These are phyloP conservation scores for Spermophilus dauricus DNA, from an alignment of 2,113 vertebrate genomes.

Conservation along the genomic window DNA sequence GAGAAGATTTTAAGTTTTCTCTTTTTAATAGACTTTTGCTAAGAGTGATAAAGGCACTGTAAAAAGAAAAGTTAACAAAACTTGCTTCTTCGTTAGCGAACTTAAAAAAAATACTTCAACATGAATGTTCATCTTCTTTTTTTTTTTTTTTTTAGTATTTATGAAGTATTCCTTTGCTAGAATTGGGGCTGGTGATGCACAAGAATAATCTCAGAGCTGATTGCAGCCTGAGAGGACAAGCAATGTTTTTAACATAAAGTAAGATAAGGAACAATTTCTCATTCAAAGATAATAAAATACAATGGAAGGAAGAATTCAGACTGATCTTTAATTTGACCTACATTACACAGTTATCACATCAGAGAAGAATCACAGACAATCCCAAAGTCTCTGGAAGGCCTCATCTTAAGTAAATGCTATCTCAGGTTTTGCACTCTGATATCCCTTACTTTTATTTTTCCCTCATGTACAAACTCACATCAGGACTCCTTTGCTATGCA, in stretches of 20 bases:
- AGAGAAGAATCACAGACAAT: background rate
- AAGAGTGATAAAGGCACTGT: conserved; percentile 68
- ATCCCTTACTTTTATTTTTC: conserved; percentile 48
- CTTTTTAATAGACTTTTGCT: conserved; percentile 73
- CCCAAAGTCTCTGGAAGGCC: background rate
- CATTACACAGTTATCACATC: conserved; percentile 45
- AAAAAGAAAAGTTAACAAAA: conserved; percentile 75
- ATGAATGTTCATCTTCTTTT: conserved; percentile 2
- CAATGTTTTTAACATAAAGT: conserved; percentile 8
- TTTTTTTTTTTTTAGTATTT: conserved; percentile 39
- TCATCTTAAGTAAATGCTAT: conserved; percentile 51
- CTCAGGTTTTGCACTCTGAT: conserved; percentile 25
- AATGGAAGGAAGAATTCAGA: conserved; percentile 22
- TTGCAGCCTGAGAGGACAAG: conserved; percentile 16
- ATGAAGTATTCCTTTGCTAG: conserved; percentile 35
- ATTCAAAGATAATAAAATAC: background rate
- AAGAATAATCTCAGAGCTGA: conserved; percentile 62
- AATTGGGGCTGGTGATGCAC: background rate
- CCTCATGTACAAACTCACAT: conserved; percentile 39
- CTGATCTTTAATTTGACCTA: conserved; percentile 58
- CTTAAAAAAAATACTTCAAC: conserved; percentile 73
- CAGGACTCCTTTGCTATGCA: background rate
- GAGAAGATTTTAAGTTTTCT: conserved; percentile 67
- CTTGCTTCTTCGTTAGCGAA: conserved; percentile 71
- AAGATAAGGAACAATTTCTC: conserved; percentile 36